phyloP scores from a whole-genome alignment of 2,797 vertebrate genomes.

The Schizopygopsis pylzovi region DNA sequence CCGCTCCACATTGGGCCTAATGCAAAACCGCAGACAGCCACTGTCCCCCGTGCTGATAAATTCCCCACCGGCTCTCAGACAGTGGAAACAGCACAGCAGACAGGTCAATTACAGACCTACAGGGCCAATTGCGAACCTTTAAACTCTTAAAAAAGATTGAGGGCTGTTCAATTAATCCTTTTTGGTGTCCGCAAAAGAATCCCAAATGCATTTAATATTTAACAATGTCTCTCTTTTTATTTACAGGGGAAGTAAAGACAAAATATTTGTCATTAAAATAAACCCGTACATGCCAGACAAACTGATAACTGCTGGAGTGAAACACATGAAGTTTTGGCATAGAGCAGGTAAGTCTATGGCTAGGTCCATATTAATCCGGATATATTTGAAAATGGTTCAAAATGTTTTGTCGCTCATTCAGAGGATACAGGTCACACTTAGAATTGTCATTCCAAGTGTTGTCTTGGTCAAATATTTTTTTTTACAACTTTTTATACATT shows the following conservation, averaged over 20 bases:
- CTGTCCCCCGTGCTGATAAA: conserved; percentile 12
- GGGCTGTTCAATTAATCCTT: neutral
- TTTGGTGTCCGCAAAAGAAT: neutral
- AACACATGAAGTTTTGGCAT: conserved; percentile 98
- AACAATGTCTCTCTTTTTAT: conserved; percentile 53
- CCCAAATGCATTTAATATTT: neutral
- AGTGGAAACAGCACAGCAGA: conserved; percentile 38
- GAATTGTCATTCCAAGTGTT: neutral
- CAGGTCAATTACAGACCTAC: conserved; percentile 51
- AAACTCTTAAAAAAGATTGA: neutral
- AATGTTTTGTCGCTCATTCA: neutral
- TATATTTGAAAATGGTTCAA: neutral
- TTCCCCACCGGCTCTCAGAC: conserved; percentile 1
- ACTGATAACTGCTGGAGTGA: conserved; percentile 96
- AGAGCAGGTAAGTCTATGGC: conserved; percentile 86
- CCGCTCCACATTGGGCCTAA: conserved; percentile 48
- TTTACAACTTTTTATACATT: neutral
- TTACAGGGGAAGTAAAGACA: conserved; percentile 98
- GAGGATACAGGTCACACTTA: neutral
- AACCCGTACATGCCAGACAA: conserved; percentile 97
- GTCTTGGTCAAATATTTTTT: neutral
- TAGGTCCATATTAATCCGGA: neutral
- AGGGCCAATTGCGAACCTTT: conserved; percentile 34
- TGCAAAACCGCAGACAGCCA: conserved; percentile 50
- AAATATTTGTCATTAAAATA: conserved; percentile 97